Percentiles rank a stretch among this genome's conserved stretches.
Evolutionary conservation across 2,113 vertebrate species (phyloP).

Genomic region (Mormoops blainvillei): DNA sequence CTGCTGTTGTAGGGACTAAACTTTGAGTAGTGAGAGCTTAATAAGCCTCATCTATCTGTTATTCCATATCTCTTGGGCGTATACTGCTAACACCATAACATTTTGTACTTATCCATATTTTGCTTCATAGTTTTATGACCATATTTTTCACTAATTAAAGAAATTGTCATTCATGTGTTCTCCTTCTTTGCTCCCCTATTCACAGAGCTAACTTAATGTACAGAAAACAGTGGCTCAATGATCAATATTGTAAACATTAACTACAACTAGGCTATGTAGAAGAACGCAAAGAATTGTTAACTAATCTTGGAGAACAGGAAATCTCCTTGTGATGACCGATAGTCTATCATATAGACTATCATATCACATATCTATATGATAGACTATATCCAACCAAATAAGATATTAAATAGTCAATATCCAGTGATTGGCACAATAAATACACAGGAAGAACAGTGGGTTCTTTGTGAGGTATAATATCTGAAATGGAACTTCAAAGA

Average conservation of each 20-base stretch:
- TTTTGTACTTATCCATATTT: neutral
- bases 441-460: neutral
- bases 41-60: neutral
- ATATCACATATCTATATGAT: too few relatives aligned
- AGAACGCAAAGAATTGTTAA: neutral
- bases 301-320: neutral
- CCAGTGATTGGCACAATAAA: neutral
- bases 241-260: constrained; percentile 4
- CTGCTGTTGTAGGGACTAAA: neutral
- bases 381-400: neutral
- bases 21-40: neutral
- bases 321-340: neutral
- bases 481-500: neutral
- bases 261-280: neutral
- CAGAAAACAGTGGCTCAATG: neutral
- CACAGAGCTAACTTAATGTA: neutral
- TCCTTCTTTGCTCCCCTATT: neutral
- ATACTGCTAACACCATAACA: neutral
- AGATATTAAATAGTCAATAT: neutral
- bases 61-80: neutral
- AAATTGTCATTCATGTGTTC: neutral
- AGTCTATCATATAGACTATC: too few relatives aligned
- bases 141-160: constrained; percentile 25
- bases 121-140: neutral
- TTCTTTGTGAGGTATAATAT: neutral